These are phyloP conservation scores for Tolmerus cingulatus DNA, from an alignment of 2,888 invertebrate genomes.

Conservation along the genomic window DNA sequence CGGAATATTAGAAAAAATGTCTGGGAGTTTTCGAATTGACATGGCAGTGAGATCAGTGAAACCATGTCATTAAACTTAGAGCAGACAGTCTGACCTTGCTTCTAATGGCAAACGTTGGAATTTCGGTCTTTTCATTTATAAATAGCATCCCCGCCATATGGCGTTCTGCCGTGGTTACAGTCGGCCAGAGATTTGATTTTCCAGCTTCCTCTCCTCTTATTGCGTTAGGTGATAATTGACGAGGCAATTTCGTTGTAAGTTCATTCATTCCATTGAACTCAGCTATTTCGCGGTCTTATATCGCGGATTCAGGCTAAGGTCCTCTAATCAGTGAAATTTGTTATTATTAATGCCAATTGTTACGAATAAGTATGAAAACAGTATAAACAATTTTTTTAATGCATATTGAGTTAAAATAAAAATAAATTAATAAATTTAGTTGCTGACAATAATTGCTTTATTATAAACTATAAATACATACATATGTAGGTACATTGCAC, in stretches of 20 bases:
- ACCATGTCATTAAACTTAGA: neutral
- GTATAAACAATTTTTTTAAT: neutral
- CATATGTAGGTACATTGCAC: too few relatives aligned
- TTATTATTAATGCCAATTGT: neutral
- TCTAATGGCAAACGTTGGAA: neutral
- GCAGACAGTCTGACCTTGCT: neutral
- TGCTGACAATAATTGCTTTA: too few relatives aligned
- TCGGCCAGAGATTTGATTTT: neutral
- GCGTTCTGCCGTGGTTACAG: neutral
- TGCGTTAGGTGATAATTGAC: neutral
- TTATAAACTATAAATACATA: too few relatives aligned
- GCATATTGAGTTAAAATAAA: too few relatives aligned
- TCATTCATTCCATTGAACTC: neutral
- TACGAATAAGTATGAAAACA: neutral
- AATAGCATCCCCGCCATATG: neutral
- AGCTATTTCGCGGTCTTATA: neutral
- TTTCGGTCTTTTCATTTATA: neutral
- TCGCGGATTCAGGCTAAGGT: neutral
- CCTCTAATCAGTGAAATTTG: neutral
- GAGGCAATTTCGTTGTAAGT: neutral
- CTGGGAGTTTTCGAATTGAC: neutral
- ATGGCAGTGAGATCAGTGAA: neutral
- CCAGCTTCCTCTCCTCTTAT: neutral
- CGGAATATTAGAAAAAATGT: neutral
- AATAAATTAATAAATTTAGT: too few relatives aligned